Evolutionary conservation across 2,797 vertebrate genomes (phyloP).

Genomic region (Oreochromis mossambicus): DNA sequence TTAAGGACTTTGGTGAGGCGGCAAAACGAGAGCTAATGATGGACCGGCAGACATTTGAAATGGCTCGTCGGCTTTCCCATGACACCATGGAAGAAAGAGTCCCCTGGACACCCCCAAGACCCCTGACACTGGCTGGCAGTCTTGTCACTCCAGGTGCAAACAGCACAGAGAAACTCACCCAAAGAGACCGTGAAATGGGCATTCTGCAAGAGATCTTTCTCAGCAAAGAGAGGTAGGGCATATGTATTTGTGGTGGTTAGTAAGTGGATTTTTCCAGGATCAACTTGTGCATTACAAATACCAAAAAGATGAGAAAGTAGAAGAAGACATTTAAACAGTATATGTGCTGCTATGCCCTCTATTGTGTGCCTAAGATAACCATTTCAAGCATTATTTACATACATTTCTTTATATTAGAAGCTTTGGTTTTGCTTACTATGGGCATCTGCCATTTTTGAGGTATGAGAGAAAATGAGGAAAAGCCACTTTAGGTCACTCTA

Average conservation of each 20-base stretch:
- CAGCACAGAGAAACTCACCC: slow-evolving; percentile 87
- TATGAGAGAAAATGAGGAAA: neutral
- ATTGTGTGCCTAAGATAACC: neutral
- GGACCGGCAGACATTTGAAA: slow-evolving; percentile 93
- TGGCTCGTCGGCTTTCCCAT: slow-evolving; percentile 87
- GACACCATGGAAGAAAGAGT: slow-evolving; percentile 94
- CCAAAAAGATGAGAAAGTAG: neutral
- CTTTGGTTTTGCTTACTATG: neutral
- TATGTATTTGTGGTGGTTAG: neutral
- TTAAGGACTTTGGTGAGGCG: slow-evolving; percentile 94
- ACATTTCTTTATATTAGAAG: neutral
- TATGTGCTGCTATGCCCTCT: neutral
- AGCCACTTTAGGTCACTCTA: neutral
- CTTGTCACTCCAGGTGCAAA: slow-evolving; percentile 81
- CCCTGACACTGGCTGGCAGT: slow-evolving; percentile 74
- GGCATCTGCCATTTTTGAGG: neutral
- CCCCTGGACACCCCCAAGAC: slow-evolving; percentile 83
- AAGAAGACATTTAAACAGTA: neutral
- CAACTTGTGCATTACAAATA: neutral
- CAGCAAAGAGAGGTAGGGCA: slow-evolving; percentile 81
- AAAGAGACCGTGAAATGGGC: slow-evolving; percentile 90
- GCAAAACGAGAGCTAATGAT: slow-evolving; percentile 92
- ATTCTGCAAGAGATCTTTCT: slow-evolving; percentile 95
- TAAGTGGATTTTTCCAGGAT: neutral
- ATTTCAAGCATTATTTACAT: neutral